These are phyloP conservation scores for Vanessa atalanta DNA, from an alignment of 1,140 invertebrate genomes.

Conservation along the genomic window DNA sequence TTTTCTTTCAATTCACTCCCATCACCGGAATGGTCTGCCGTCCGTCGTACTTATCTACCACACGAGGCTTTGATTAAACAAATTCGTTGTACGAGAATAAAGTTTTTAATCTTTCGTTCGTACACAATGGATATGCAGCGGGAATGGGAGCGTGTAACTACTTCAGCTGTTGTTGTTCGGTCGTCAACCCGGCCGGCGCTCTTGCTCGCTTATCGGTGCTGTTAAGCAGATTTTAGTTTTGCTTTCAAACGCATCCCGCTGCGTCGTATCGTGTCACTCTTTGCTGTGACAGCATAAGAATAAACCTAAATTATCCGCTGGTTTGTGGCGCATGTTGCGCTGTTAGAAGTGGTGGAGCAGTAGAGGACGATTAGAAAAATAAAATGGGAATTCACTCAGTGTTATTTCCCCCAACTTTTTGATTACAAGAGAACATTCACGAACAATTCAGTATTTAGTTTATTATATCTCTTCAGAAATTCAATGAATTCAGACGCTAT, in stretches of 20 bases:
- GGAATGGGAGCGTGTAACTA: constrained; percentile 28
- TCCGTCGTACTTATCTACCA: constrained; percentile 28
- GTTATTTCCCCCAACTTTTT: no score
- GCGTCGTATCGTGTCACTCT: no score
- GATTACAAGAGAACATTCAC: neutral
- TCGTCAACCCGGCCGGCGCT: constrained; percentile 23
- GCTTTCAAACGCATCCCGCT: neutral
- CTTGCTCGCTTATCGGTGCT: constrained; percentile 2
- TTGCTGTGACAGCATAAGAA: no score
- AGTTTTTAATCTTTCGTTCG: constrained; percentile 41
- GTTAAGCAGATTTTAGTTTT: constrained; percentile 9
- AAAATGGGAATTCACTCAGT: no score
- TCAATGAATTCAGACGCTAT: no score
- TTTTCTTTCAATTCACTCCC: constrained; percentile 11
- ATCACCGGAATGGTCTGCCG: constrained; percentile 22
- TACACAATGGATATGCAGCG: constrained; percentile 25
- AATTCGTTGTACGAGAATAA: constrained; percentile 33
- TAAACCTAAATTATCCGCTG: no score
- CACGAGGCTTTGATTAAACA: constrained; percentile 38
- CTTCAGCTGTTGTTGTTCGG: constrained; percentile 25
- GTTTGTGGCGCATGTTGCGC: no score
- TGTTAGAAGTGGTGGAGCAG: no score
- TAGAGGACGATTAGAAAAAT: no score
- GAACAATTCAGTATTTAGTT: neutral
- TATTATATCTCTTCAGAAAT: neutral